These are phyloP conservation scores for Syngnathoides biaculeatus DNA, from an alignment of 2,113 vertebrate species.

Conservation along the genomic window DNA sequence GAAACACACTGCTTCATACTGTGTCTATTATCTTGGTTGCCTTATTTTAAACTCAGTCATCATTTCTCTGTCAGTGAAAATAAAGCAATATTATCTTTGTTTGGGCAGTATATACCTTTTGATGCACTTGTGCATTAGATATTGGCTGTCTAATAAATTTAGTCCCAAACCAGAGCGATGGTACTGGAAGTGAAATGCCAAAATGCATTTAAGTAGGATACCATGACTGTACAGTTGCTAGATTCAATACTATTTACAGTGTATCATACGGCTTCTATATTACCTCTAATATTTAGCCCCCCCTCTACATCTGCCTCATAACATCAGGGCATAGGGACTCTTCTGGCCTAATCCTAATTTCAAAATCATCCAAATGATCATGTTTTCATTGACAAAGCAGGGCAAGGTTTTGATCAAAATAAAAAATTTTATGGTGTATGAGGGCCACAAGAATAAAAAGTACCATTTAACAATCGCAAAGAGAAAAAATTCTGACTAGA, in stretches of 20 bases:
- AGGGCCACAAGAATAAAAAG: too few species aligned
- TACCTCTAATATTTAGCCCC: slow-evolving; percentile 47
- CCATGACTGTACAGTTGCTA: slow-evolving; percentile 46
- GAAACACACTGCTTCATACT: not conserved
- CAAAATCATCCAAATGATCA: too few species aligned
- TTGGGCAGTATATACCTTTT: not conserved
- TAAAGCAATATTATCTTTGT: too few species aligned
- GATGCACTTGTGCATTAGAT: not conserved
- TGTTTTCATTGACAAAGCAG: too few species aligned
- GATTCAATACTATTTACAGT: slow-evolving; percentile 45
- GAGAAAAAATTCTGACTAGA: too few species aligned
- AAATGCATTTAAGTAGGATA: slow-evolving; percentile 47
- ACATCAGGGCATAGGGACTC: slow-evolving; percentile 48
- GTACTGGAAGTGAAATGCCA: slow-evolving; percentile 53
- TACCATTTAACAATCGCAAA: too few species aligned
- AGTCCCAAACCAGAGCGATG: slow-evolving; percentile 14
- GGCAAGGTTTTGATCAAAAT: too few species aligned
- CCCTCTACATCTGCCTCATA: slow-evolving; percentile 40
- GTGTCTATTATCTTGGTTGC: not conserved
- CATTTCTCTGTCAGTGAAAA: not conserved
- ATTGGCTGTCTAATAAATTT: not conserved
- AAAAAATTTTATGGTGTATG: too few species aligned
- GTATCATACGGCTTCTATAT: slow-evolving; percentile 36
- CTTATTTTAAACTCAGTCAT: not conserved
- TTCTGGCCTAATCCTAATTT: slow-evolving; percentile 31